Conservation (phyloP, 2,888 invertebrate species). For the Acheta domesticus region DNA sequence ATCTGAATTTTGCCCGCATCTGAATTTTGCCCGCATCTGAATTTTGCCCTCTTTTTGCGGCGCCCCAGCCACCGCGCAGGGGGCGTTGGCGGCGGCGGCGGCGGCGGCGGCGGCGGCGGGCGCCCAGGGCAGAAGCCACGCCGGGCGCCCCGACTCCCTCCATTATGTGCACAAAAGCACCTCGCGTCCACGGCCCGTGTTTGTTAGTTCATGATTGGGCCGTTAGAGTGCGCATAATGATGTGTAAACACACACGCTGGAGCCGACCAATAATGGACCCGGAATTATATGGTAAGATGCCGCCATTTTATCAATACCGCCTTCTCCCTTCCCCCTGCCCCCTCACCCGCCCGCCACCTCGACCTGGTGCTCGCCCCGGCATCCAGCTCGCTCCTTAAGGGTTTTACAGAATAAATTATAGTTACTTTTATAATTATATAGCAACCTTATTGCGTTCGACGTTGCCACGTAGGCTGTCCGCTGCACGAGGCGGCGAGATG, state of each 20-base stretch:
- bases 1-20: too few relatives aligned
- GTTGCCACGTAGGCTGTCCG: background rate
- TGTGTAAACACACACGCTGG: slow-evolving; percentile 32
- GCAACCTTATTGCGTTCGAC: slow-evolving; percentile 18
- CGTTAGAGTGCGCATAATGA: slow-evolving; percentile 30
- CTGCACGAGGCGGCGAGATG: background rate
- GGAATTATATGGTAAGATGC: slow-evolving; percentile 30
- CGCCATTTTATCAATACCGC: slow-evolving; percentile 32
- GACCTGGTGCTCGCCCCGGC: too few relatives aligned
- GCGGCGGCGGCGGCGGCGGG: too few relatives aligned
- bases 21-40: too few relatives aligned
- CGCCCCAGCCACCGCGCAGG: too few relatives aligned
- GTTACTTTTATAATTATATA: slow-evolving; percentile 31
- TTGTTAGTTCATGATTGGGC: slow-evolving; percentile 28
- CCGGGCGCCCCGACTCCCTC: background rate
- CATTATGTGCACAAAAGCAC: background rate
- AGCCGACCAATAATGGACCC: slow-evolving; percentile 27
- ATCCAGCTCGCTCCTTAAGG: background rate
- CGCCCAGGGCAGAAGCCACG: too few relatives aligned
- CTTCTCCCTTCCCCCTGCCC: background rate
- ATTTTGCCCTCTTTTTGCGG: too few relatives aligned
- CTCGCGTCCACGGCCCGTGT: background rate
- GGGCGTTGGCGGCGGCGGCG: too few relatives aligned
- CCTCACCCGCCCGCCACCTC: too few relatives aligned
- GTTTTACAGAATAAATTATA: slow-evolving; percentile 30